Evolutionary conservation across 2,113 vertebrate species (phyloP), one percentile per base, ranked within the genome.

Genomic region (Cairina moschata): DNA sequence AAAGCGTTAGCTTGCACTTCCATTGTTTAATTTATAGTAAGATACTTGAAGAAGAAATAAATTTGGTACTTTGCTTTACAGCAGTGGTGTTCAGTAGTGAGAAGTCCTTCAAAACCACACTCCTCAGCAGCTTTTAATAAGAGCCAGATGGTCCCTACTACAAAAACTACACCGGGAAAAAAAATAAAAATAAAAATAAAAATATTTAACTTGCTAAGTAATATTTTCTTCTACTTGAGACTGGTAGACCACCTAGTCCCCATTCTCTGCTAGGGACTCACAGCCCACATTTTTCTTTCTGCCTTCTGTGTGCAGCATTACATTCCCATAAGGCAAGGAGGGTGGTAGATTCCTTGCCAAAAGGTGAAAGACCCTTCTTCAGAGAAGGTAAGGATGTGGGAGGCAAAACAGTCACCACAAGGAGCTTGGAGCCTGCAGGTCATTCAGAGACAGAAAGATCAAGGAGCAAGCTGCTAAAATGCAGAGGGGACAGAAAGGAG

Each of bases 271-370:
- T 12, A 84, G 16, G 48, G 74, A 72, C 34, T 28, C 2, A 1
- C n/a, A 75, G 23, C 36, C 22, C 66, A 32, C 29, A 52, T 0
- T 0, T 52, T 60, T 42, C 21, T 42, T 89, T 74, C 29, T 34
- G 44, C 23, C 4, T 1, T 79, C 12, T 18, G 42, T 25, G 68
- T 15, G 11, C 0, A 0, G 28, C 25, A 86, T 23, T 46, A 87
- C 23, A 26, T 20, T 60, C 28, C 67, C 1, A 2, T 22, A 56
- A 4, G 74, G n/a, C 26, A 85, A 63, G 0, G 0, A 75, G 46
- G 62, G 26, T 32, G 21, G 7, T 29, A 9, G 32, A 65, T 60
- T 52, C 31, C 1, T 46, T 83, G 55, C 1, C 88, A 66, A 62
- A 42, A 60, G 22, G 22, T 8, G 86, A 54, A 32, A 32, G 32